phyloP scores from a whole-genome alignment of 2,113 vertebrate species.

The Epinephelus moara region DNA sequence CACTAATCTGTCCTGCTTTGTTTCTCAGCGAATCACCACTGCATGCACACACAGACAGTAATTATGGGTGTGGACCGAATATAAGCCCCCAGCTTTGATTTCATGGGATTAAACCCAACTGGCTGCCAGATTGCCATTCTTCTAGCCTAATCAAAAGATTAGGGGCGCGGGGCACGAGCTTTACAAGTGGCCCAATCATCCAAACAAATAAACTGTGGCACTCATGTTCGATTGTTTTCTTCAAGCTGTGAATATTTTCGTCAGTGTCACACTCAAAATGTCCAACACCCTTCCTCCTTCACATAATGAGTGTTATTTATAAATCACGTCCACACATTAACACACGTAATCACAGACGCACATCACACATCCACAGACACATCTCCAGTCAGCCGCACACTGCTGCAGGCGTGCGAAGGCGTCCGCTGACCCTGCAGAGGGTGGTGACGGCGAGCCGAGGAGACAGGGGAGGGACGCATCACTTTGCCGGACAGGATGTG shows the following conservation, averaged over 20 bases:
- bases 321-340: background rate
- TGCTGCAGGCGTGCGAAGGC: conserved; percentile 32
- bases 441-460: conserved; percentile 53
- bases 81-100: conserved; percentile 73
- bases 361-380: conserved; percentile 8
- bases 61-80: conserved; percentile 65
- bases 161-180: conserved; percentile 46
- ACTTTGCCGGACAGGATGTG: conserved; percentile 41
- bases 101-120: conserved; percentile 65
- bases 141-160: conserved; percentile 81
- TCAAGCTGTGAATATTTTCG: background rate
- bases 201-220: background rate
- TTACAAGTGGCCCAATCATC: conserved; percentile 55
- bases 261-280: background rate
- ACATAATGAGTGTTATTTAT: background rate
- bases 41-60: conserved; percentile 45
- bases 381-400: background rate
- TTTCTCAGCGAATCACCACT: conserved; percentile 33
- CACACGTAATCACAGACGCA: conserved; percentile 8
- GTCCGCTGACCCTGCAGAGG: conserved; percentile 36
- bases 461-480: conserved; percentile 58
- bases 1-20: conserved; percentile 57
- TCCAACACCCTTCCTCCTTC: too few relatives aligned
- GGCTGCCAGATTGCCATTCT: conserved; percentile 72
- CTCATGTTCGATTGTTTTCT: background rate